A percentile compares a stretch with the other conserved stretches of the same genome.
These are phyloP conservation scores for Gila robusta DNA, from an alignment of 2,797 vertebrate species.

Conservation along the genomic window DNA sequence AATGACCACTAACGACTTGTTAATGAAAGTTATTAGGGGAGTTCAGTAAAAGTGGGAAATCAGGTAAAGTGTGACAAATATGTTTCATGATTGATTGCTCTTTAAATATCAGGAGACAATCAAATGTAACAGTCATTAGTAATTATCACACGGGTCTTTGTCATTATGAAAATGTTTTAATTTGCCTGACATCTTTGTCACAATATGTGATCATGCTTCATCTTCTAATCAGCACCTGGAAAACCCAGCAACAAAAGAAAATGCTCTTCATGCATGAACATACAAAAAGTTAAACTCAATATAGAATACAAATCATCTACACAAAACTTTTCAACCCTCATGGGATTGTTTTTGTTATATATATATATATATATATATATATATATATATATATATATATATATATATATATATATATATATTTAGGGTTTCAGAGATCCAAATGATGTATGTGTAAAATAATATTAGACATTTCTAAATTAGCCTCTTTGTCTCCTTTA, in stretches of 20 bases:
- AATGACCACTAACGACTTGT: conserved; percentile 8
- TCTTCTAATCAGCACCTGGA: conserved; percentile 11
- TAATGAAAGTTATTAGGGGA: conserved; percentile 35
- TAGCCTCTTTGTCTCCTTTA: neutral
- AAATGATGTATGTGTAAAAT: neutral
- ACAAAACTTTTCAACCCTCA: neutral
- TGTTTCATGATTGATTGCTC: conserved; percentile 28
- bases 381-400: neutral
- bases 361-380: neutral
- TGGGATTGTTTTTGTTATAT: neutral
- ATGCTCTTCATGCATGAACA: neutral
- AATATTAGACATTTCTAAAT: neutral
- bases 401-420: neutral
- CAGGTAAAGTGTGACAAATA: conserved; percentile 25
- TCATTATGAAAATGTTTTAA: conserved; percentile 23
- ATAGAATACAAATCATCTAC: neutral
- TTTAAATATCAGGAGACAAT: conserved; percentile 40
- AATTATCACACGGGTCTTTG: conserved; percentile 29
- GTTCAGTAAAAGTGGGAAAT: conserved; percentile 25
- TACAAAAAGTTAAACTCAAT: neutral
- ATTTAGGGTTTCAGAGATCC: neutral
- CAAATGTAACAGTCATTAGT: conserved; percentile 33
- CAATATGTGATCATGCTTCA: conserved; percentile 17
- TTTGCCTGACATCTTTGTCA: conserved; percentile 14
- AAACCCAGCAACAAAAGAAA: neutral